These are phyloP conservation scores for Agrilus cyanescens DNA, from an alignment of 2,888 invertebrate species.

Conservation along the genomic window DNA sequence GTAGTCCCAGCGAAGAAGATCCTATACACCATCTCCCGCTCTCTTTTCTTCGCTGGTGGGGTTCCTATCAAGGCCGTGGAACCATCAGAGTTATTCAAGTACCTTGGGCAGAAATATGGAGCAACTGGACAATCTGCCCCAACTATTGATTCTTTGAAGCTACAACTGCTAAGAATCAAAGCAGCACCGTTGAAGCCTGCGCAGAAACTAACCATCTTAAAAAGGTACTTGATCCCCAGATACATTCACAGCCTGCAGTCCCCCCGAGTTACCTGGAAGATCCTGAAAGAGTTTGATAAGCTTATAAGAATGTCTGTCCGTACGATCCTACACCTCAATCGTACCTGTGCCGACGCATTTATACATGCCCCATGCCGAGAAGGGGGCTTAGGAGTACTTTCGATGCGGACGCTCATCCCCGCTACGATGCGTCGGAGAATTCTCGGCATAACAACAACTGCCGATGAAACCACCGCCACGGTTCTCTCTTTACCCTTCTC, in stretches of 20 bases:
- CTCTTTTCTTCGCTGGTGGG: slow-evolving; percentile 5
- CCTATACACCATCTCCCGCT: slow-evolving; percentile 5
- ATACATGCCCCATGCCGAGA: neutral
- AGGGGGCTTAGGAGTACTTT: slow-evolving; percentile 1
- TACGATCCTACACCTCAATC: slow-evolving; percentile 1
- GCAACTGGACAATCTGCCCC: neutral
- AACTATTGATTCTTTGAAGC: neutral
- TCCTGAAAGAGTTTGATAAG: neutral
- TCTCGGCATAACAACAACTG: too few relatives aligned
- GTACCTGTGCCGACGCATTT: neutral
- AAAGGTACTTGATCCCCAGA: neutral
- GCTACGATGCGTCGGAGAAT: too few relatives aligned
- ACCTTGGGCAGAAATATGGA: neutral
- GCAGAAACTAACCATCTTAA: slow-evolving; percentile 1
- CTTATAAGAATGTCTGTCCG: neutral
- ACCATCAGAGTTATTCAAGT: slow-evolving; percentile 1
- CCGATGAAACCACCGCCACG: slow-evolving; percentile 1
- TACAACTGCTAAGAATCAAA: neutral
- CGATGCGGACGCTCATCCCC: too few relatives aligned
- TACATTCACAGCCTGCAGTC: neutral
- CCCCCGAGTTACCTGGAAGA: neutral
- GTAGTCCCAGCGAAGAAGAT: slow-evolving; percentile 12
- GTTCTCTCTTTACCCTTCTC: neutral
- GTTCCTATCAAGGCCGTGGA: slow-evolving; percentile 4
- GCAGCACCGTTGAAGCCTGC: slow-evolving; percentile 1